Evolutionary conservation across 2,888 invertebrate genomes (phyloP).

Genomic region (Gnatocerus cornutus): DNA sequence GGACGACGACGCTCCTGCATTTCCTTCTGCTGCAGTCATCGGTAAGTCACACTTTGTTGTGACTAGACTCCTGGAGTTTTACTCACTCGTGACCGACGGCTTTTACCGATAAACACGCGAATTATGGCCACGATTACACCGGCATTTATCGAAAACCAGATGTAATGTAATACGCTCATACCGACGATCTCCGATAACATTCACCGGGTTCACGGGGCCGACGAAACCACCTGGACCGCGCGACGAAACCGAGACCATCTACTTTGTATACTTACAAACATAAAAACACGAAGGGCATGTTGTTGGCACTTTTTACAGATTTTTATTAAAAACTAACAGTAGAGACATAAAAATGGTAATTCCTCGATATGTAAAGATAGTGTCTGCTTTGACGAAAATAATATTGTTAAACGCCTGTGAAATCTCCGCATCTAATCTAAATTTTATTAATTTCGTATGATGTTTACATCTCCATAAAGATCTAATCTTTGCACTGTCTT

Average conservation of each 20-base stretch:
- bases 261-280: no score
- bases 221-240: constrained; percentile 60
- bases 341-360: constrained; percentile 3
- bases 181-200: constrained; percentile 58
- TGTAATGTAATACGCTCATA: constrained; percentile 63
- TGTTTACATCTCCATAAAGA: constrained; percentile 3
- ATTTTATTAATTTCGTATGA: constrained; percentile 11
- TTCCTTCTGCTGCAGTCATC: constrained; percentile 57
- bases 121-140: constrained; percentile 62
- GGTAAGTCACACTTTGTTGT: constrained; percentile 49
- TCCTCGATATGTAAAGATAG: background rate
- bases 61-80: constrained; percentile 47
- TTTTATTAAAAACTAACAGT: background rate
- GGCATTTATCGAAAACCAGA: constrained; percentile 65
- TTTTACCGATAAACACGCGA: constrained; percentile 54
- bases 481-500: background rate
- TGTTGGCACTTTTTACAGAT: no score
- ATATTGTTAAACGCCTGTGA: background rate
- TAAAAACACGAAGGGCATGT: constrained; percentile 2
- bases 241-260: background rate
- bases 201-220: constrained; percentile 52
- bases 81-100: constrained; percentile 48
- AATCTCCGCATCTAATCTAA: background rate
- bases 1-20: constrained; percentile 67
- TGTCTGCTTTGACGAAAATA: constrained; percentile 13